Conservation (phyloP, 2,797 vertebrate genomes). For the Hafferia zeledoni region DNA sequence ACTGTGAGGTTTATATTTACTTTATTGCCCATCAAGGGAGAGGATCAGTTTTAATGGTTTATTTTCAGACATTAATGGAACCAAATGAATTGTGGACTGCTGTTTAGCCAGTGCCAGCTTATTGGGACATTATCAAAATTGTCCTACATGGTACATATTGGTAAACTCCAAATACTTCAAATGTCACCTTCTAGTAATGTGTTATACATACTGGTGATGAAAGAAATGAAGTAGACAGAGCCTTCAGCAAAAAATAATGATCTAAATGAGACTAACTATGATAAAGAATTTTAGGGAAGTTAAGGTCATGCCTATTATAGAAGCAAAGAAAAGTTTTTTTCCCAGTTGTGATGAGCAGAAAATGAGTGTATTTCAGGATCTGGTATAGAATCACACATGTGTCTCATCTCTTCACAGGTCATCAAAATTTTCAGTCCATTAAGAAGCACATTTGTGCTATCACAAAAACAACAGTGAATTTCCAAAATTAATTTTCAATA, state of each 20-base stretch:
- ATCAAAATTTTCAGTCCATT: constrained; percentile 35
- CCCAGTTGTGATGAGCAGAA: not conserved
- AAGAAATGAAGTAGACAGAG: not conserved
- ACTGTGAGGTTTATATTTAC: constrained; percentile 14
- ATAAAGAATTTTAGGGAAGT: not conserved
- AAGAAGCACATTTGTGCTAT: constrained; percentile 42
- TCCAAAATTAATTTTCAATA: not conserved
- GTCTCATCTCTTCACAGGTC: not conserved
- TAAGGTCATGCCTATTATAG: not conserved
- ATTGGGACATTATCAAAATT: not conserved
- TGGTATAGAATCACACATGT: not conserved
- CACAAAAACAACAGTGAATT: constrained; percentile 22
- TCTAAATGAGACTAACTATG: not conserved
- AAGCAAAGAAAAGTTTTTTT: not conserved
- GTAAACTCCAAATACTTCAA: not conserved
- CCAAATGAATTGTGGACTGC: constrained; percentile 2
- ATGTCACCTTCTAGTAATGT: not conserved
- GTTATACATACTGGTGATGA: not conserved
- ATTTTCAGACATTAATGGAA: constrained; percentile 1
- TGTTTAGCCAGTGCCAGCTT: not conserved
- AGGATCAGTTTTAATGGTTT: constrained; percentile 12
- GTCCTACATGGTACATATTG: not conserved
- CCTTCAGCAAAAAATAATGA: not conserved
- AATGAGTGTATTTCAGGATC: not conserved
- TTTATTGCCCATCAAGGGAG: constrained; percentile 9